Conservation (phyloP, 2,113 vertebrate species). For the Neolamprologus falcicula region DNA sequence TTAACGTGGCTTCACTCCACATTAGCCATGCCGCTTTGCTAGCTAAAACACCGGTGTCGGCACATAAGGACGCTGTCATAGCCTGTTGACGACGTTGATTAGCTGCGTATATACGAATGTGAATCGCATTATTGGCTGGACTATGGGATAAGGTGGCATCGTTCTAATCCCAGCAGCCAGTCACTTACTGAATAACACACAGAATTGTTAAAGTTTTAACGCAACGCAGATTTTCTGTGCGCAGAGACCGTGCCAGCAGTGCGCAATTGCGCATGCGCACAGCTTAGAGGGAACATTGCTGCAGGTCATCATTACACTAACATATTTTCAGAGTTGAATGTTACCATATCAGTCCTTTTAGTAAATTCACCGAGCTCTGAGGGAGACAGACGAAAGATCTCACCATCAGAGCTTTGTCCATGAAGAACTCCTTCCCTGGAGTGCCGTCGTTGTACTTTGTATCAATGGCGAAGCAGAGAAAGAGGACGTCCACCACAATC, state of each 20-base stretch:
- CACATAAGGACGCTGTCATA: neutral
- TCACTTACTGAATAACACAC: neutral
- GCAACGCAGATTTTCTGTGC: neutral
- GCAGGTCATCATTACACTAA: neutral
- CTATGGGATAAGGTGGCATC: neutral
- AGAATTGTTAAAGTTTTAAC: neutral
- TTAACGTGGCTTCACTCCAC: neutral
- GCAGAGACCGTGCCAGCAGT: neutral
- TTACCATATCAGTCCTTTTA: neutral
- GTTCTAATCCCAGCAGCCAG: neutral
- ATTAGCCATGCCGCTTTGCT: neutral
- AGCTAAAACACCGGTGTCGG: neutral
- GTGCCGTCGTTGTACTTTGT: slow-evolving; percentile 97
- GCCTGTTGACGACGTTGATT: rapidly evolving
- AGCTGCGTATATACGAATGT: neutral
- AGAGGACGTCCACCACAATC: slow-evolving; percentile 97
- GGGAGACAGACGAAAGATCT: slow-evolving; percentile 15
- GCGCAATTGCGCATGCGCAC: neutral
- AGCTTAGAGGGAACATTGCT: neutral
- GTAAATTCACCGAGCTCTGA: neutral
- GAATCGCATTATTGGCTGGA: neutral
- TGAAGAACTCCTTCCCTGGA: slow-evolving; percentile 92
- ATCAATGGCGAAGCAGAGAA: slow-evolving; percentile 97
- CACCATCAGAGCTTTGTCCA: slow-evolving; percentile 99
- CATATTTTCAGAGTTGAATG: neutral